Percentiles rank a stretch among this genome's conserved stretches.
Conservation (phyloP, 2,888 invertebrate genomes). For the Lepas anatifera region DNA sequence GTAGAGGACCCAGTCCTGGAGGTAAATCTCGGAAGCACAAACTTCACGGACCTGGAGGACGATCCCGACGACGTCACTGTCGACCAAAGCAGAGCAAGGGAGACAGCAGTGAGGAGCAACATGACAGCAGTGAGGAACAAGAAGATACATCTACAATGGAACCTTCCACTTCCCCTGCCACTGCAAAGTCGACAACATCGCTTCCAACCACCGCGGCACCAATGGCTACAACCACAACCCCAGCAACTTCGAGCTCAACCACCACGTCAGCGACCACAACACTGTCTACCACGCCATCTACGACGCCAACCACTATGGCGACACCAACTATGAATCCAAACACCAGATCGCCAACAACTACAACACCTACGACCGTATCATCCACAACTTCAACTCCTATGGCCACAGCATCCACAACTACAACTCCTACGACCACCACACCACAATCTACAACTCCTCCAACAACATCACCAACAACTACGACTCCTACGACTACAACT, state of each 20-base stretch:
- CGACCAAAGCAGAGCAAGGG: too few relatives aligned
- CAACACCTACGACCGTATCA: neutral
- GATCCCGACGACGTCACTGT: too few relatives aligned
- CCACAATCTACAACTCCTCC: neutral
- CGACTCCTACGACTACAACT: neutral
- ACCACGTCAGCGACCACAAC: neutral
- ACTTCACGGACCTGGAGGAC: too few relatives aligned
- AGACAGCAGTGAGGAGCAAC: too few relatives aligned
- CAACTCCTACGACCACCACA: neutral
- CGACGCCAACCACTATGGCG: neutral
- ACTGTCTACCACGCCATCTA: neutral
- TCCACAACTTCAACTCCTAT: too few relatives aligned
- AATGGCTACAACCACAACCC: neutral
- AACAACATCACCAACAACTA: neutral
- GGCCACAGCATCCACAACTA: too few relatives aligned
- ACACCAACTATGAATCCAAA: neutral
- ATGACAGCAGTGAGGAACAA: too few relatives aligned
- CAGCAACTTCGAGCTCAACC: neutral
- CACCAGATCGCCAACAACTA: neutral
- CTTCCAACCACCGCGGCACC: neutral
- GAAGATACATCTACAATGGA: too few relatives aligned
- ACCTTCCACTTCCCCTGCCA: neutral
- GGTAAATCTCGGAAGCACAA: too few relatives aligned
- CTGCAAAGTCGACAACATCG: neutral
- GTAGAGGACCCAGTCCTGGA: too few relatives aligned